Evolutionary conservation across 1,140 invertebrate species (phyloP).

Genomic region (Drosophila eugracilis): DNA sequence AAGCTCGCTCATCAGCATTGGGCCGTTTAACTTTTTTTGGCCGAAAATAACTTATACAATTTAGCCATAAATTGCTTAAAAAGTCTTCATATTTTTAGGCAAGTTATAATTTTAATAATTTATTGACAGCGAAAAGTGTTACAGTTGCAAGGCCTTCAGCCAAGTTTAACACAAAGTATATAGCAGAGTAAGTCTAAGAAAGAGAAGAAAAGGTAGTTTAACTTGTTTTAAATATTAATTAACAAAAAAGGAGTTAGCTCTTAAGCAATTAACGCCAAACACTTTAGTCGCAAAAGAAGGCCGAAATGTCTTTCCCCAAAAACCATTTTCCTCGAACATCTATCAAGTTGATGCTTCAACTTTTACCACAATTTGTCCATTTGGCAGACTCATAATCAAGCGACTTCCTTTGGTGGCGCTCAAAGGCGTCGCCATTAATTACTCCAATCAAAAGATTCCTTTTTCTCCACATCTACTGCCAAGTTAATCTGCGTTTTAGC

Average conservation of each 20-base stretch:
- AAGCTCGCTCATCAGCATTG: conserved; percentile 1
- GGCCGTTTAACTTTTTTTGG: conserved; percentile 9
- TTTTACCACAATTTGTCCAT: conserved; percentile 35
- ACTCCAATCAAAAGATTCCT: conserved; percentile 55
- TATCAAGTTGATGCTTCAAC: conserved; percentile 30
- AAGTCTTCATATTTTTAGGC: too few relatives aligned
- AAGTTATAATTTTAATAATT: not conserved
- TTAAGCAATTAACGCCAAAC: too few relatives aligned
- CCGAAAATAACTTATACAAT: not conserved
- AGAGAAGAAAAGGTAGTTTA: too few relatives aligned
- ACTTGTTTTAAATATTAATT: not conserved
- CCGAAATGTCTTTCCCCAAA: not conserved
- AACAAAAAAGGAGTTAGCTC: too few relatives aligned
- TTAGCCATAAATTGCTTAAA: not conserved
- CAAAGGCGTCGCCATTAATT: conserved; percentile 74
- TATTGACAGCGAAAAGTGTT: not conserved
- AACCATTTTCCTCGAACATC: conserved; percentile 7
- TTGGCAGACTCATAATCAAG: conserved; percentile 27
- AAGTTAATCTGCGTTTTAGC: conserved; percentile 26
- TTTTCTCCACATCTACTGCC: conserved; percentile 27
- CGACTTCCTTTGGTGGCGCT: conserved; percentile 44
- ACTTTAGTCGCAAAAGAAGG: not conserved
- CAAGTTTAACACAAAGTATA: too few relatives aligned
- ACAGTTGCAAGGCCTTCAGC: not conserved
- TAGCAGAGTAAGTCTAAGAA: too few relatives aligned